These are phyloP conservation scores for Dryas iulia DNA, from an alignment of 1,140 invertebrate species.

Conservation along the genomic window DNA sequence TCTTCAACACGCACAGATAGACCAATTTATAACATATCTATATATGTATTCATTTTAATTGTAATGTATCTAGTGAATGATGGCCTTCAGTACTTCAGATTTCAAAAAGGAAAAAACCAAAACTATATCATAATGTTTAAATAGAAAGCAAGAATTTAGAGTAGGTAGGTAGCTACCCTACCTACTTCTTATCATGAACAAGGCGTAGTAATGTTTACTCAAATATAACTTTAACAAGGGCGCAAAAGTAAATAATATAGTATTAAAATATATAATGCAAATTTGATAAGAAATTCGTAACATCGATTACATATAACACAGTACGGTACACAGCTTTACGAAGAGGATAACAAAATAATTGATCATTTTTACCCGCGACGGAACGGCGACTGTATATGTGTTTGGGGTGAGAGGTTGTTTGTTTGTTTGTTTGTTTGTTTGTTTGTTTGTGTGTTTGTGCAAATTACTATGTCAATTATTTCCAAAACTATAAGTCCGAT, in stretches of 20 bases:
- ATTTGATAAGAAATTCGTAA: neutral
- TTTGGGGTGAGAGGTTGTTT: too few relatives aligned
- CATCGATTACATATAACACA: neutral
- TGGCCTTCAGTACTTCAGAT: neutral
- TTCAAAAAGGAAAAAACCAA: neutral
- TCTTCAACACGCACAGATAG: neutral
- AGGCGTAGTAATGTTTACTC: neutral
- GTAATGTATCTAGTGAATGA: neutral
- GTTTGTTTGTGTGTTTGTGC: too few relatives aligned
- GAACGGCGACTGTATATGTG: too few relatives aligned
- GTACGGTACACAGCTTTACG: neutral
- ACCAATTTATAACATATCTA: neutral
- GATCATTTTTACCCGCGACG: too few relatives aligned
- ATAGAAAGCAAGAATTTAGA: too few relatives aligned
- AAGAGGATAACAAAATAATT: neutral
- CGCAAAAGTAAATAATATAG: neutral
- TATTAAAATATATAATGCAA: neutral
- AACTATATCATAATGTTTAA: too few relatives aligned
- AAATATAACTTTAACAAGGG: neutral
- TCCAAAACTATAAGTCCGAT: too few relatives aligned
- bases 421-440: too few relatives aligned
- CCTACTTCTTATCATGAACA: neutral
- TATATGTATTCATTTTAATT: neutral
- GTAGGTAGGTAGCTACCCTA: too few relatives aligned
- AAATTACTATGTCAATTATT: too few relatives aligned